phyloP scores from a whole-genome alignment of 2,888 invertebrate genomes.

The Nomada ferruginata region DNA sequence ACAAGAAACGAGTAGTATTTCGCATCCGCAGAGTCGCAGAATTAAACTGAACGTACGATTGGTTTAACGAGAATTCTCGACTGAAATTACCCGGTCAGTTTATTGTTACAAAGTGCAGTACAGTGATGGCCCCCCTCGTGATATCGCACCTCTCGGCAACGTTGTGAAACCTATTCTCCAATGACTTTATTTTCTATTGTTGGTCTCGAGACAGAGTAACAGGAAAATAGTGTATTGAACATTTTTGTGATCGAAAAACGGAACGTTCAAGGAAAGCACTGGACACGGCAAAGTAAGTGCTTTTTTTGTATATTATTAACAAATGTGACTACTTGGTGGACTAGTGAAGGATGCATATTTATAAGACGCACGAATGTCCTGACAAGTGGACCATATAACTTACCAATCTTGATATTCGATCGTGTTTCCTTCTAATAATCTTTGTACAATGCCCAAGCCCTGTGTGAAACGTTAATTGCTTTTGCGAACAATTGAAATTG shows the following conservation, averaged over 20 bases:
- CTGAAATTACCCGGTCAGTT: slow-evolving; percentile 28
- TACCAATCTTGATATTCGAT: slow-evolving; percentile 29
- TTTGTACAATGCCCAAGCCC: background rate
- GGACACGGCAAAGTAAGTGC: slow-evolving; percentile 46
- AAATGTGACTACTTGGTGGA: slow-evolving; percentile 42
- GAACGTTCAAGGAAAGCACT: slow-evolving; percentile 35
- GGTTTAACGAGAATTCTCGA: slow-evolving; percentile 19
- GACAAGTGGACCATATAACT: slow-evolving; percentile 50
- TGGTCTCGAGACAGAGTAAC: slow-evolving; percentile 21
- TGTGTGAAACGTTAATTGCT: background rate
- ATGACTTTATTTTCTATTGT: slow-evolving; percentile 53
- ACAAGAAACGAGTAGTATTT: slow-evolving; percentile 19
- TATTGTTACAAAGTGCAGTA: slow-evolving; percentile 49
- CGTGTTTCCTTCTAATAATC: slow-evolving; percentile 15
- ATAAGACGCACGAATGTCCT: slow-evolving; percentile 42
- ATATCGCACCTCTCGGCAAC: slow-evolving; percentile 32
- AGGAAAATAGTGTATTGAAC: slow-evolving; percentile 41
- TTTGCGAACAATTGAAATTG: slow-evolving; percentile 9
- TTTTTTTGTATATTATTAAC: slow-evolving; percentile 38
- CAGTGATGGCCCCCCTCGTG: slow-evolving; percentile 44
- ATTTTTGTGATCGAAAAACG: slow-evolving; percentile 50
- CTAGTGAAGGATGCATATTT: slow-evolving; percentile 44
- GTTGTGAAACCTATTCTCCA: slow-evolving; percentile 38
- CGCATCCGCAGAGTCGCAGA: slow-evolving; percentile 24
- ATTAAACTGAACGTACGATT: slow-evolving; percentile 33